Evolutionary conservation across 1,140 invertebrate species (phyloP), one percentile per base, ranked within the genome.

Genomic region (Dinoponera quadriceps): DNA sequence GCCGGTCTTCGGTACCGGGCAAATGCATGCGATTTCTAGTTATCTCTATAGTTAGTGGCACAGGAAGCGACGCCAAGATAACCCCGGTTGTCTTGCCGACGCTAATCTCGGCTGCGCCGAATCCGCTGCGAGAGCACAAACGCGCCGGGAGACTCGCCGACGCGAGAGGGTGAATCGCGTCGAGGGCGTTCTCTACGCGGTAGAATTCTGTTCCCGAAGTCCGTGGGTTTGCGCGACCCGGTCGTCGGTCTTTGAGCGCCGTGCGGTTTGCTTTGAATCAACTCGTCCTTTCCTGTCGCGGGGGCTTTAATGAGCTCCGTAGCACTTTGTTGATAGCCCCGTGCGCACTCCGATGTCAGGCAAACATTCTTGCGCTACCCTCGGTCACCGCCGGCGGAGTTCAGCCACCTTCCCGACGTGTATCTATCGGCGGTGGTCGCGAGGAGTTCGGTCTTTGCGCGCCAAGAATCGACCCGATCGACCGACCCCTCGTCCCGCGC

Each of bases 281-380:
- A 66, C 38, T 65, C n/a, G 29, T 44, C n/a, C 44, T 44, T 20
- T 18, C 16, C 20, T 13, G 11, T 22, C 18, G 3, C 57, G 25
- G n/a, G n/a, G n/a, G 5, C 4, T 25, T 44, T 66, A 25, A 71
- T 25, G 22, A 48, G n/a, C 63, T 49, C 5, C 9, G 63, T 33
- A 16, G 25, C 0, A 9, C 22, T 3, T 1, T 20, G 20, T 22
- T 83, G 63, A 44, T 84, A 27, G 14, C 77, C 14, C 16, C 18
- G 74, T 87, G 90, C 1, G 87, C 0, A 91, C 7, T 0, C 84
- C 88, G 3, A 90, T 82, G 22, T 91, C 80, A 0, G 90, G 89
- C 1, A 87, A 27, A 29, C 90, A 92, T 20, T 78, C 85, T 3
- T 71, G 18, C 1, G 88, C 87, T 0, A 91, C 74, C 0, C 91